phyloP scores from a whole-genome alignment of 2,113 vertebrate species.

The Epinephelus fuscoguttatus region DNA sequence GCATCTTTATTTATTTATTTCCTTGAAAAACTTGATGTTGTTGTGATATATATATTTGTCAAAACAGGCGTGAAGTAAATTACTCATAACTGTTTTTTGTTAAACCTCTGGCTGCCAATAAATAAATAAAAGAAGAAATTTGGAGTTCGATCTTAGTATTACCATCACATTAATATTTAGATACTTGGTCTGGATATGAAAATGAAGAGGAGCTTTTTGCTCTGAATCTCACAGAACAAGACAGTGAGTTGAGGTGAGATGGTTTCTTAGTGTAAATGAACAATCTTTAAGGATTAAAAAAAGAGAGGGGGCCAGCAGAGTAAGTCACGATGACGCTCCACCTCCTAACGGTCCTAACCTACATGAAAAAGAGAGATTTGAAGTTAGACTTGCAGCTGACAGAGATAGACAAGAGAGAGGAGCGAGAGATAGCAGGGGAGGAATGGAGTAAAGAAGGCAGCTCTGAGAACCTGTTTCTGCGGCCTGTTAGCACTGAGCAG shows the following conservation, averaged over 20 bases:
- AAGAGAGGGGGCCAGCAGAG: background rate
- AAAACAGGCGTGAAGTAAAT: no score
- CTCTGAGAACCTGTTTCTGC: slow-evolving; percentile 34
- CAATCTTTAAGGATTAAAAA: background rate
- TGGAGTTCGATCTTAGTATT: background rate
- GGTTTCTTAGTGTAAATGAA: slow-evolving; percentile 16
- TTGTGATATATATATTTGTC: no score
- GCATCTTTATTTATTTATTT: no score
- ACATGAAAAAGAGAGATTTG: slow-evolving; percentile 81
- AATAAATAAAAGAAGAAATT: background rate
- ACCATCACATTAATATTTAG: background rate
- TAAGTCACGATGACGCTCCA: slow-evolving; percentile 59
- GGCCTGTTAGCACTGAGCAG: slow-evolving; percentile 28
- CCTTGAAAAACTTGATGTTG: no score
- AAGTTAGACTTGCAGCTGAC: slow-evolving; percentile 77
- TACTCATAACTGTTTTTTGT: no score
- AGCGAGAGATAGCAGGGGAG: slow-evolving; percentile 73
- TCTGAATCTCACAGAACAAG: slow-evolving; percentile 41
- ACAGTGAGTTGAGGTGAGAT: slow-evolving; percentile 22
- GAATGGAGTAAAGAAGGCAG: slow-evolving; percentile 48
- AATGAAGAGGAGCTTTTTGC: background rate
- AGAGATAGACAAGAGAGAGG: slow-evolving; percentile 78
- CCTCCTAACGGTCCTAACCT: slow-evolving; percentile 80
- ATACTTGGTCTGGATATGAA: no score
- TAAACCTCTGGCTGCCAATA: no score